Evolutionary conservation across 2,888 invertebrate genomes (phyloP), one percentile per base, ranked within the genome.

Genomic region (Diarsia brunnea): DNA sequence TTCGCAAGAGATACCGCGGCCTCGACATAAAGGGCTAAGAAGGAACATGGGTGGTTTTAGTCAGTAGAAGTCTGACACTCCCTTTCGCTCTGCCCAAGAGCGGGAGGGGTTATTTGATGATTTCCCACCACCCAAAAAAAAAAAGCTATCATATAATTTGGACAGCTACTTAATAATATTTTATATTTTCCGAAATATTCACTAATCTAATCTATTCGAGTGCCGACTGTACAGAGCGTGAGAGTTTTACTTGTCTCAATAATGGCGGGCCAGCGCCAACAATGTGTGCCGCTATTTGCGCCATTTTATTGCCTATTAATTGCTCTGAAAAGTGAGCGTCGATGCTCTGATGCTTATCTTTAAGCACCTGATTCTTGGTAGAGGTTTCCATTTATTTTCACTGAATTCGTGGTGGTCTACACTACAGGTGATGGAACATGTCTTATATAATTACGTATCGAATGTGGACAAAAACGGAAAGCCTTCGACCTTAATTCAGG

Each of bases 221-320:
- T 53, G 43, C 27, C 43, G 49, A 81, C 31, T 74, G 77, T 74
- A 74, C 81, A 79, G 76, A 86, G 73, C 75, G 84, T 86, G 81
- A 76, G 78, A 74, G 79, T 84, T 90, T 90, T 89, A 87, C 89
- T 81, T 79, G 73, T 80, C 80, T 81, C 72, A 74, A 74, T 90
- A 90, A 91, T 90, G 86, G 87, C 87, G 86, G 82, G 78, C 85
- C 72, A 85, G 81, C 78, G 82, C 61, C 78, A 81, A 75, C 87
- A 87, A 84, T 88, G 83, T 87, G 71, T 89, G 81, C 85, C 82
- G 87, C 77, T 80, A 87, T 86, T 85, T 87, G 88, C 86, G 82
- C 81, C 68, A 89, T 91, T 94, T 94, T 94, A 94, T 92, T 90
- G 90, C 90, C 89, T 90, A 91, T 91, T 94, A 93, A 94, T 94